phyloP scores from a whole-genome alignment of 2,888 invertebrate species.

The Mesorhabditis sp. region DNA sequence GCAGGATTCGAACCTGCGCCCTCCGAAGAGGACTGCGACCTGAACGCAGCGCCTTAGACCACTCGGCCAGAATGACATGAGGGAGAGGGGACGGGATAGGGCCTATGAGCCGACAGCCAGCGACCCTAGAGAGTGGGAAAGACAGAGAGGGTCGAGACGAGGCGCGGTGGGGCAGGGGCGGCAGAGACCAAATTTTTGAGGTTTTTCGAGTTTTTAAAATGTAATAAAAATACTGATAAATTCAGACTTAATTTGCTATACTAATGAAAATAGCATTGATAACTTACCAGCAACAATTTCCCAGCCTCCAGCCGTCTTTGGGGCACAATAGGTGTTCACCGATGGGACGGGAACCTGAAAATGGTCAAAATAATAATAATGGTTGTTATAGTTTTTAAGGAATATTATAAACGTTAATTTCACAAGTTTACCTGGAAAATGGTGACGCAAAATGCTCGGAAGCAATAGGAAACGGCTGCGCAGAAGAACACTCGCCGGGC shows the following conservation, averaged over 20 bases:
- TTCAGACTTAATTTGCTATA: too few species aligned
- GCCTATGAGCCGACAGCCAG: too few species aligned
- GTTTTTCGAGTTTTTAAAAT: too few species aligned
- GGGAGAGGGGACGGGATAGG: not conserved
- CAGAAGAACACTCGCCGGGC: slow-evolving; percentile 43
- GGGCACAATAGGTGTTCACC: slow-evolving; percentile 52
- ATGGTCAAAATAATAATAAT: not conserved
- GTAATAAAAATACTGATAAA: too few species aligned
- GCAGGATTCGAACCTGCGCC: slow-evolving; percentile 50
- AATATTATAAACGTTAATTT: not conserved
- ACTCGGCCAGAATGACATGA: slow-evolving; percentile 63
- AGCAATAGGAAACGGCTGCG: slow-evolving; percentile 41
- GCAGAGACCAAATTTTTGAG: too few species aligned
- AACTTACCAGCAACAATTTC: slow-evolving; percentile 25
- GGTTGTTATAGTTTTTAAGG: not conserved
- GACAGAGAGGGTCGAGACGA: too few species aligned
- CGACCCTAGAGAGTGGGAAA: too few species aligned
- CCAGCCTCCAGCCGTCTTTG: slow-evolving; percentile 32
- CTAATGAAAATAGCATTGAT: too few species aligned
- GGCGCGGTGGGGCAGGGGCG: too few species aligned
- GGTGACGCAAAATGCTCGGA: slow-evolving; percentile 50
- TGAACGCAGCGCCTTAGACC: slow-evolving; percentile 82
- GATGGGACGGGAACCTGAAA: slow-evolving; percentile 55
- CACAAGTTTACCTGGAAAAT: slow-evolving; percentile 43
- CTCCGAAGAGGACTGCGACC: slow-evolving; percentile 69